A percentile compares a stretch with the other conserved stretches of the same genome.
phyloP scores from a whole-genome alignment of 2,113 vertebrate species.

The Phrynocephalus versicolor region DNA sequence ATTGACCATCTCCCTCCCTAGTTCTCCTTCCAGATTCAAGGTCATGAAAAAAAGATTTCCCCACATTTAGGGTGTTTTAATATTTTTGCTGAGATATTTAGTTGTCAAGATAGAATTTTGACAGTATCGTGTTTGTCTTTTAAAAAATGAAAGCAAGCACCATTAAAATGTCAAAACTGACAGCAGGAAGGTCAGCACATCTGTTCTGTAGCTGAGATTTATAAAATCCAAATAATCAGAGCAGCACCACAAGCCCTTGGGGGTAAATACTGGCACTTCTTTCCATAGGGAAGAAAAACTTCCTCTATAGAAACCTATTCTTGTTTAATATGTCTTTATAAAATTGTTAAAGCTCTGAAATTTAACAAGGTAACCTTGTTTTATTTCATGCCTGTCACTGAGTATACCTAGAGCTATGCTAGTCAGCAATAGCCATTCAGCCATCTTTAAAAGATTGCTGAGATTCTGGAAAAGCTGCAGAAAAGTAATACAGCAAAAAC shows the following conservation, averaged over 20 bases:
- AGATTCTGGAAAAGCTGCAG: neutral
- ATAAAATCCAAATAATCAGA: constrained; percentile 32
- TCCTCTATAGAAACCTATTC: constrained; percentile 32
- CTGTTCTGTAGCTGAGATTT: constrained; percentile 16
- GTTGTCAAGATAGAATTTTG: neutral
- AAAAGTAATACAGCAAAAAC: constrained; percentile 4
- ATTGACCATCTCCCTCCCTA: neutral
- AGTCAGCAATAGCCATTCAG: neutral
- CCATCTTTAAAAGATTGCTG: constrained; percentile 1
- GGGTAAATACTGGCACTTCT: constrained; percentile 2
- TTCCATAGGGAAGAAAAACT: neutral
- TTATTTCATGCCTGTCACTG: constrained; percentile 15
- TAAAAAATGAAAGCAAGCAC: neutral
- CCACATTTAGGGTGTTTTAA: neutral
- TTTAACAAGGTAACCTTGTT: neutral
- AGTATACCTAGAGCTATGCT: neutral
- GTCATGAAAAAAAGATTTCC: neutral
- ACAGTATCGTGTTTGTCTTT: neutral
- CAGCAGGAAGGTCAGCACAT: neutral
- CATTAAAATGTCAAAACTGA: constrained; percentile 23
- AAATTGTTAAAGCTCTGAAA: neutral
- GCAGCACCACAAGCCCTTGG: constrained; percentile 6
- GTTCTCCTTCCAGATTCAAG: neutral
- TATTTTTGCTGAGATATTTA: neutral
- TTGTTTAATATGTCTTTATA: constrained; percentile 15